Evolutionary conservation across 2,113 vertebrate species (phyloP).

Genomic region (Megaceryle maxima): DNA sequence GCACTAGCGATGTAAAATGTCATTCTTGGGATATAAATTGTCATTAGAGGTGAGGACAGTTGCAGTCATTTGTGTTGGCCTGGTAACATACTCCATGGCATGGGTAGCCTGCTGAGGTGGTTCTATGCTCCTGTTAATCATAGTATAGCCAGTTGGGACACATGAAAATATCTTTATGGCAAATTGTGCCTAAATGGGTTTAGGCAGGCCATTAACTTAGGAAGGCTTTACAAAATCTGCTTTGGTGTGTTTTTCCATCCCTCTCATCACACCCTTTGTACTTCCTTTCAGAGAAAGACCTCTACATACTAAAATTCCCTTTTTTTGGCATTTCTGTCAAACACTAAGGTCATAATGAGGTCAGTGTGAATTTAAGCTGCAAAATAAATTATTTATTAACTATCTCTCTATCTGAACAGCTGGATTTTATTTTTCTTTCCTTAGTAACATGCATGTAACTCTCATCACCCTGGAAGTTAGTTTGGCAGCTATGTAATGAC

Average conservation of each 20-base stretch:
- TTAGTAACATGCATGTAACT: background rate
- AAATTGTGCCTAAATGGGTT: background rate
- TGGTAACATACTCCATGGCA: background rate
- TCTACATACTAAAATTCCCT: background rate
- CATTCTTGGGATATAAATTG: background rate
- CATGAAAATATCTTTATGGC: background rate
- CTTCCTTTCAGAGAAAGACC: background rate
- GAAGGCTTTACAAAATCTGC: background rate
- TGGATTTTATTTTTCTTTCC: background rate
- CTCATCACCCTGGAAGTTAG: background rate
- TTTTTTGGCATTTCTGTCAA: background rate
- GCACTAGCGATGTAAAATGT: background rate
- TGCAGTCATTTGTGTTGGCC: background rate
- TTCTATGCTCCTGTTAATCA: rapidly evolving
- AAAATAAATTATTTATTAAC: background rate
- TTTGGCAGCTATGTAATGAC: background rate
- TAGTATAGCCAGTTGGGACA: background rate
- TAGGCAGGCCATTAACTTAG: background rate
- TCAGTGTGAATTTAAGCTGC: background rate
- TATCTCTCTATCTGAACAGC: background rate
- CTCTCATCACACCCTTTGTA: background rate
- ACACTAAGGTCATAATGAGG: background rate
- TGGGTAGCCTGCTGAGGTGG: background rate
- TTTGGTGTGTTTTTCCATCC: background rate
- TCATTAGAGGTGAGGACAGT: background rate